A percentile compares a stretch with the other conserved stretches of the same genome.
Conservation (phyloP, 1,140 invertebrate species). For the Grapholita molesta region DNA sequence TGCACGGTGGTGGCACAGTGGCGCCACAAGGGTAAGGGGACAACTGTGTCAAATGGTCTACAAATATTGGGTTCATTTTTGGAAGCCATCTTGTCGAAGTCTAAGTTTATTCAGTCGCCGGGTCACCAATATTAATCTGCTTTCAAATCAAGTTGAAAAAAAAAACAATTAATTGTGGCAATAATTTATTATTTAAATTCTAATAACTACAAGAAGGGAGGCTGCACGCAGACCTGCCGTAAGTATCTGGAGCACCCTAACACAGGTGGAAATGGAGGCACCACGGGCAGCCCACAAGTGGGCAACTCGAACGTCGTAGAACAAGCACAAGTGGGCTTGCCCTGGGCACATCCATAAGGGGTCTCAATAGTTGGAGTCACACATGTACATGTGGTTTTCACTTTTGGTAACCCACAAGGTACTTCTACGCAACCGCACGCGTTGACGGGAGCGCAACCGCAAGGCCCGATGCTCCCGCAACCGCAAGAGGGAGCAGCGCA, state of each 20-base stretch:
- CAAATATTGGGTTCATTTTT: too few species aligned
- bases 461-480: neutral
- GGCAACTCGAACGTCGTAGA: neutral
- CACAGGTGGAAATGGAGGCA: slow-evolving; percentile 20
- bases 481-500: neutral
- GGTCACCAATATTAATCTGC: too few species aligned
- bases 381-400: slow-evolving; percentile 1
- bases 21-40: too few species aligned
- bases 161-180: too few species aligned
- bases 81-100: too few species aligned
- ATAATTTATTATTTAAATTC: neutral
- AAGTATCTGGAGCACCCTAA: slow-evolving; percentile 20
- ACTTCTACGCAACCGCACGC: neutral
- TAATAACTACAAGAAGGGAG: slow-evolving; percentile 19
- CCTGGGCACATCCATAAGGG: neutral
- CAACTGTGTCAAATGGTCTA: too few species aligned
- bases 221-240: slow-evolving; percentile 21
- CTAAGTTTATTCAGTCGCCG: too few species aligned
- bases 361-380: neutral
- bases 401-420: neutral
- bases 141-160: too few species aligned
- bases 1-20: too few species aligned
- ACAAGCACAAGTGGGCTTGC: neutral
- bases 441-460: neutral
- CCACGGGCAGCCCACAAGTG: slow-evolving; percentile 8